These are phyloP conservation scores for Thaumatotibia leucotreta DNA, from an alignment of 1,140 invertebrate species.

Conservation along the genomic window DNA sequence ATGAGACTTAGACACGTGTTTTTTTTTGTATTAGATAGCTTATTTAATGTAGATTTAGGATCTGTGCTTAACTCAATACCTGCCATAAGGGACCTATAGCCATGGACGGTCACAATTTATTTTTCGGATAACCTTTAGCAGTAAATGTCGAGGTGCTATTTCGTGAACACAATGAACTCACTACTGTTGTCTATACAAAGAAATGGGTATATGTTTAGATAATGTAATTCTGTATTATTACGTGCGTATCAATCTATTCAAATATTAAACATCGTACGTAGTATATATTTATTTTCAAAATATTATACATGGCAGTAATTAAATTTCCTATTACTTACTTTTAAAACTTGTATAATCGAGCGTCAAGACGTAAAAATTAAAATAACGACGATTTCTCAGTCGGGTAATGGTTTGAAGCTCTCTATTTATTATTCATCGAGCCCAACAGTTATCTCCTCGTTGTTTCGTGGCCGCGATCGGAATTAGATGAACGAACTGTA, in stretches of 20 bases:
- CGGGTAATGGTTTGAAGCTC: not conserved
- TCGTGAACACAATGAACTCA: constrained; percentile 6
- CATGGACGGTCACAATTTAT: too few species aligned
- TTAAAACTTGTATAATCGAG: not conserved
- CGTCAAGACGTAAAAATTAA: not conserved
- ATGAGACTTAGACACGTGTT: too few species aligned
- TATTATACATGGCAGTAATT: too few species aligned
- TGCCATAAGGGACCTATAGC: too few species aligned
- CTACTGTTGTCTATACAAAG: not conserved
- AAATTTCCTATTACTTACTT: too few species aligned
- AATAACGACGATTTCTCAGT: not conserved
- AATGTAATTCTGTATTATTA: not conserved
- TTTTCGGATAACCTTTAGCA: constrained; percentile 22
- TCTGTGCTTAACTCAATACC: too few species aligned
- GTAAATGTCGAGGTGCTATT: constrained; percentile 28
- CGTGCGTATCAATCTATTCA: too few species aligned
- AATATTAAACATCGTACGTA: too few species aligned
- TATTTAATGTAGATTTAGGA: too few species aligned
- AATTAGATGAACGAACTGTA: constrained; percentile 15
- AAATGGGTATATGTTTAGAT: not conserved
- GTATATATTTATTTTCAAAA: too few species aligned
- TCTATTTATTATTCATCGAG: not conserved
- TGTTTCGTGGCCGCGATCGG: not conserved
- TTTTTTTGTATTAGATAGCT: too few species aligned
- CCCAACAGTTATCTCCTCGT: not conserved